phyloP scores from a whole-genome alignment of 92 coral and sea anemone species.

The Isaurus tuberculatus region DNA sequence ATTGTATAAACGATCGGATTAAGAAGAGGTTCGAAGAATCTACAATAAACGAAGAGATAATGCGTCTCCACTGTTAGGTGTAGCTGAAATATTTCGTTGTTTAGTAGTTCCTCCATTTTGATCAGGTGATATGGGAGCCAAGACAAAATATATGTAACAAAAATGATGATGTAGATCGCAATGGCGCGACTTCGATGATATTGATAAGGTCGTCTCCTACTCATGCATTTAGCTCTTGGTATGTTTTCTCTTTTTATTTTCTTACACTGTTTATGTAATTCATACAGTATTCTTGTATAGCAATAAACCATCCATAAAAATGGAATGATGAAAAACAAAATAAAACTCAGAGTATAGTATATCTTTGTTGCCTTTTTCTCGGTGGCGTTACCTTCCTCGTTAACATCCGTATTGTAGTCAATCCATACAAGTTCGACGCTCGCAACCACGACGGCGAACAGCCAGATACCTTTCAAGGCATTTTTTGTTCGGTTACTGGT shows the following conservation, averaged over 20 bases:
- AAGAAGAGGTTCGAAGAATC: slow-evolving; percentile 24
- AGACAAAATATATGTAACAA: background rate
- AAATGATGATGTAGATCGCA: background rate
- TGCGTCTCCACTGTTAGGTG: background rate
- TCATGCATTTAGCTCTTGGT: background rate
- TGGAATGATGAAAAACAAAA: background rate
- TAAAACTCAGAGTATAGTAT: background rate
- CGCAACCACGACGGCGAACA: background rate
- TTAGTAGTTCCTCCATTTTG: background rate
- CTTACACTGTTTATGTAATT: background rate
- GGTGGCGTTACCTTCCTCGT: background rate
- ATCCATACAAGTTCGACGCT: background rate
- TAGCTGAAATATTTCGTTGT: background rate
- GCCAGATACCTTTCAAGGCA: background rate
- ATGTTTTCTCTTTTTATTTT: slow-evolving; percentile 21
- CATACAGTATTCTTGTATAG: slow-evolving; percentile 11
- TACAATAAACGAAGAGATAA: background rate
- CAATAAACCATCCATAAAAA: slow-evolving; percentile 20
- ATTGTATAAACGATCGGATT: slow-evolving; percentile 36
- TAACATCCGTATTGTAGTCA: background rate
- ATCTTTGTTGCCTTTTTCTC: background rate
- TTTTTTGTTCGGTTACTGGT: slow-evolving; percentile 10
- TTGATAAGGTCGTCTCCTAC: background rate
- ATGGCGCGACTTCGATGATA: slow-evolving; percentile 21
- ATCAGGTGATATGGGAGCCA: slow-evolving; percentile 22